These are phyloP conservation scores for Ostrea edulis DNA, from an alignment of 1,140 invertebrate genomes.

Conservation along the genomic window DNA sequence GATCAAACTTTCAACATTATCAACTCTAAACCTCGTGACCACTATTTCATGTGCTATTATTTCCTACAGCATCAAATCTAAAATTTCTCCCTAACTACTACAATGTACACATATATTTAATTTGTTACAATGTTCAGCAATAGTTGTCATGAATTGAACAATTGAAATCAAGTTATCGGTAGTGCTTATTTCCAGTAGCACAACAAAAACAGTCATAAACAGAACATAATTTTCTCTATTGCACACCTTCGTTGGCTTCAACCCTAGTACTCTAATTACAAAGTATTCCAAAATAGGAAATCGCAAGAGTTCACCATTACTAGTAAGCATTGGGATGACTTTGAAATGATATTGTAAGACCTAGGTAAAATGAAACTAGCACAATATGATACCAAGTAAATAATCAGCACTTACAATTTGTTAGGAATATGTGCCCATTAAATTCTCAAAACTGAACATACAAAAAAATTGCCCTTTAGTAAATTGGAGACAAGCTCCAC, in stretches of 20 bases:
- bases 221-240: background rate
- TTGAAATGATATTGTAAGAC: background rate
- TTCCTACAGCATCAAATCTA: no score
- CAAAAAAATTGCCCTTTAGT: conserved; percentile 1
- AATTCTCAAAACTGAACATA: conserved; percentile 4
- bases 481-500: background rate
- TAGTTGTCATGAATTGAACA: background rate
- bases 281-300: background rate
- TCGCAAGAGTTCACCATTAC: background rate
- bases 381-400: conserved; percentile 8
- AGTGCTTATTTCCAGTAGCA: background rate
- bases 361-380: background rate
- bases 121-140: background rate
- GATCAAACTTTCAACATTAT: background rate
- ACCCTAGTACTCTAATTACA: background rate
- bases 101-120: background rate
- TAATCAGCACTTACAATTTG: background rate
- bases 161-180: background rate
- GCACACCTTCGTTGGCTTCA: background rate
- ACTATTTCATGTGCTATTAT: background rate
- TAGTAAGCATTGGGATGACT: conserved; percentile 17
- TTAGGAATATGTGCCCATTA: conserved; percentile 20
- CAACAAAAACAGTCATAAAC: background rate
- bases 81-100: background rate
- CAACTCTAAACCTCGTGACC: background rate